phyloP scores from a whole-genome alignment of 2,797 vertebrate species.

The Hephaestus fuliginosus region DNA sequence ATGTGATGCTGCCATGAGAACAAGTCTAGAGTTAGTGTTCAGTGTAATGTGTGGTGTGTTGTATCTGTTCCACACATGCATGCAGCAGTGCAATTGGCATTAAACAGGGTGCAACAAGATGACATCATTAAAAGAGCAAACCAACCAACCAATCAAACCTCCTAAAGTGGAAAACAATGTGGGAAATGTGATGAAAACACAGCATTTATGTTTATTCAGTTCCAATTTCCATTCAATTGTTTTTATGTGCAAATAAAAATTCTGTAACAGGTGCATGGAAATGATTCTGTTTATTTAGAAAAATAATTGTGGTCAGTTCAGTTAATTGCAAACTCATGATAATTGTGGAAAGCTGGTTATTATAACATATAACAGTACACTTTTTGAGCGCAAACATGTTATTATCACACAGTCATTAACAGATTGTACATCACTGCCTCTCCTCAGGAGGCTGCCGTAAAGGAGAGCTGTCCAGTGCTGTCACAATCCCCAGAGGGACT shows the following conservation, averaged over 20 bases:
- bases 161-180: too few relatives aligned
- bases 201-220: too few relatives aligned
- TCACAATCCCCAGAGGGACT: conserved; percentile 83
- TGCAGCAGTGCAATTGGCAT: not conserved
- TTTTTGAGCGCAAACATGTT: not conserved
- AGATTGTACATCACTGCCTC: not conserved
- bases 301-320: too few relatives aligned
- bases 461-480: conserved; percentile 69
- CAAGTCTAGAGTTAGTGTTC: not conserved
- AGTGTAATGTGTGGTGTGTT: not conserved
- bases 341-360: not conserved
- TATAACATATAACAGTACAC: not conserved
- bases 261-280: too few relatives aligned
- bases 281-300: too few relatives aligned
- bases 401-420: not conserved
- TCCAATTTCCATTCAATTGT: too few relatives aligned
- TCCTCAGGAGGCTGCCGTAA: conserved; percentile 61
- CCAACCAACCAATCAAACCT: too few relatives aligned
- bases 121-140: too few relatives aligned
- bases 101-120: too few relatives aligned
- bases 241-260: too few relatives aligned
- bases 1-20: not conserved
- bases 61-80: not conserved
- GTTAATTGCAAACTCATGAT: too few relatives aligned
- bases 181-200: too few relatives aligned